Base-by-base conservation (phyloP, 1,140 invertebrate genomes). In the Andricus grossulariae region DNA sequence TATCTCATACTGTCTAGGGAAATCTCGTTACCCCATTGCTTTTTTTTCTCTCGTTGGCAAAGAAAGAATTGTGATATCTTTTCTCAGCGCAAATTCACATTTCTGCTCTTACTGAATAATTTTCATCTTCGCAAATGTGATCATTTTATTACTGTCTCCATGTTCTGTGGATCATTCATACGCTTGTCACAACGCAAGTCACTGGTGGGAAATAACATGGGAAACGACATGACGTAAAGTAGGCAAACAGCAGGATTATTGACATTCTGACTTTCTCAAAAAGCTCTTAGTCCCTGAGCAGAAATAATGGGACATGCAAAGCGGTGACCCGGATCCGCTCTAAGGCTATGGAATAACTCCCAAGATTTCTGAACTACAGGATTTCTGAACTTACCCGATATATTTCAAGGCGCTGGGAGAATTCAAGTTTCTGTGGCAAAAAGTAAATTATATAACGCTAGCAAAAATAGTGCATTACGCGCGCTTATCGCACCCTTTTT, bases 221-320 rank as follows among this genome's bases (percentile, higher is more conserved):
- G 32, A 66, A 66, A 66, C 60, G 21, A 60, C 57, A 60, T 32
- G 12, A 60, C 12, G 57, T 25, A 60, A 60, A 60, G 21, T 32
- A 60, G 21, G 57, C 55, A 57, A 57, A 57, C 55, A 57, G 57
- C 21, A 60, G 32, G 57, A 60, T 60, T 60, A 60, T 60, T 60
- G 57, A 60, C 57, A 60, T 60, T 60, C 57, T 16, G 60, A 66
- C 60, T 66, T 39, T 66, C 21, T 66, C 60, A 66, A 39, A 66
- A 66, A 66, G 57, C 57, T 60, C 57, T 60, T 60, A 60, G 57
- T 60, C 21, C 15, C 25, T 66, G 57, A 32, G 60, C 60, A 45
- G 60, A 66, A 66, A 66, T 66, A 66, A 66, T 66, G 21, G 18
- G 21, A 60, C 57, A 32, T 32, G 57, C 57, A 60, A 60, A 60